Evolutionary conservation across 2,888 invertebrate genomes (phyloP), one percentile per base, ranked within the genome.

Genomic region (Nemurella pictetii): DNA sequence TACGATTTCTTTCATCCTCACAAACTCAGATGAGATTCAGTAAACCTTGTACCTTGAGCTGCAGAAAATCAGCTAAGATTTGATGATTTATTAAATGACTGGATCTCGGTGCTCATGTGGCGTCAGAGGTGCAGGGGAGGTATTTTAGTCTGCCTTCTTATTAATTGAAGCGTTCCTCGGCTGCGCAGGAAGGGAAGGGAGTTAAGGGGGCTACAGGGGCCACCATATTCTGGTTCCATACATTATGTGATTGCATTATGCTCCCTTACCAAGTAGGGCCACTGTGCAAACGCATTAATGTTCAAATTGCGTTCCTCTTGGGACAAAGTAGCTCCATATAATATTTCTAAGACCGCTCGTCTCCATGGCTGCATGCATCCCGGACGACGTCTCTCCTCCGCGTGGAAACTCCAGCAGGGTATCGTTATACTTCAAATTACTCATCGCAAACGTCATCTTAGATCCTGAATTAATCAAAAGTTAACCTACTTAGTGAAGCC

Each of bases 371-470:
- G n/a, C 15, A 55, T 7, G 55, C 55, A 55, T 55, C 9, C 55
- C n/a, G n/a, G 28, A 5, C 5, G 28, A 2, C 75, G 28, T 12
- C 26, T 12, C 4, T 7, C 27, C 75, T 75, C 75, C 25, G 2
- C 25, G 75, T 25, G 75, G 9, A 75, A 1, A n/a, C 75, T 75
- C 75, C 75, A 9, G 55, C 75, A 28, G 28, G 75, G 75, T 28
- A 28, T 75, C 75, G 75, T 75, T 75, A 27, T 27, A 75, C 75
- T 75, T 28, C 26, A 26, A 35, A 81, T 81, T 81, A 35, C 80
- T 81, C 80, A 81, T 81, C 80, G 32, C 35, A 81, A 30, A 81
- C 35, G 30, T 81, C 26, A 81, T 81, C 80, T 27, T 35, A 81
- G 80, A 81, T 30, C n/a, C 80, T 32, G 32, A 75, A 75, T 75